phyloP scores from a whole-genome alignment of 2,888 invertebrate genomes.

The Epinotia demarniana region DNA sequence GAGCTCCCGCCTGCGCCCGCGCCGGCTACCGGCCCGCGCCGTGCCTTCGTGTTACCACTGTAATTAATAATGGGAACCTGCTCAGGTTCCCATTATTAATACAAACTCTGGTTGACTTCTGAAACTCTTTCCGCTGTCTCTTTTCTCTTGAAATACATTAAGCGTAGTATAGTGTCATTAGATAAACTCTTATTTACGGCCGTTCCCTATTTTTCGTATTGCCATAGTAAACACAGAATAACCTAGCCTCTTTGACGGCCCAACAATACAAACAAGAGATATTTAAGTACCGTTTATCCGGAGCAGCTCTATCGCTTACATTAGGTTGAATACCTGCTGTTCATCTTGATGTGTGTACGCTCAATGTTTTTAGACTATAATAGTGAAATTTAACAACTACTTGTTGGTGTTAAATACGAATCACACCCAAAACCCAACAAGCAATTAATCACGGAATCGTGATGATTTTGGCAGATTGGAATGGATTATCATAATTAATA shows the following conservation, averaged over 20 bases:
- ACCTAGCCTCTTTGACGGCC: not conserved
- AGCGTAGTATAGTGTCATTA: not conserved
- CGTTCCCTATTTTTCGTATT: not conserved
- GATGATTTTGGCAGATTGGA: constrained; percentile 42
- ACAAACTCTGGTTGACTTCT: constrained; percentile 20
- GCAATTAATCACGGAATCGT: constrained; percentile 39
- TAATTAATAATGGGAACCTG: constrained; percentile 65
- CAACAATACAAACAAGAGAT: not conserved
- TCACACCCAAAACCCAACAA: constrained; percentile 40
- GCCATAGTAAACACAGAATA: not conserved
- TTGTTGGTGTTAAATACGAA: constrained; percentile 13
- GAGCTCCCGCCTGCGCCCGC: constrained; percentile 57
- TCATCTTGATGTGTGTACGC: too few relatives aligned
- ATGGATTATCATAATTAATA: constrained; percentile 42
- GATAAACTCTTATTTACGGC: not conserved
- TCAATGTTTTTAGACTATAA: too few relatives aligned
- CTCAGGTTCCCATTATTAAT: too few relatives aligned
- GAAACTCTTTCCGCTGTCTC: constrained; percentile 13
- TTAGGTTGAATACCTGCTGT: not conserved
- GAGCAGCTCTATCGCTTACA: not conserved
- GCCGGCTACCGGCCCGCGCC: constrained; percentile 53
- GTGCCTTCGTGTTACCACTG: constrained; percentile 58
- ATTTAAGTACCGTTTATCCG: not conserved
- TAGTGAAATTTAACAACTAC: not conserved
- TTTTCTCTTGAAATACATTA: constrained; percentile 1